Conservation (phyloP, 2,888 invertebrate species). For the Calephelis perditalis region DNA sequence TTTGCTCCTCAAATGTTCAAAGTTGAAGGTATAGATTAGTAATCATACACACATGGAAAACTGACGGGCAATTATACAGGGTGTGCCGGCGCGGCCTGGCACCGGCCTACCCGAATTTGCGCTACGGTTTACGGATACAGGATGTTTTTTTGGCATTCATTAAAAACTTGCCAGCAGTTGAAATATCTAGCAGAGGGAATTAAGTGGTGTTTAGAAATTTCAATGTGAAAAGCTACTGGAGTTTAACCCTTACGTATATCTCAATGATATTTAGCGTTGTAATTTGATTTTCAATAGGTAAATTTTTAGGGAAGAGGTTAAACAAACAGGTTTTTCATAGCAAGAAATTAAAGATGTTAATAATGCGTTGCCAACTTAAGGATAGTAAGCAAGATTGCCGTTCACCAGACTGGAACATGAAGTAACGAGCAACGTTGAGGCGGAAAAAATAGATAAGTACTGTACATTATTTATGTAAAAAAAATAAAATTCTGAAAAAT, state of each 20-base stretch:
- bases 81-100: slow-evolving; percentile 61
- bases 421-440: no score
- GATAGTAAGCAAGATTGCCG: no score
- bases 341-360: no score
- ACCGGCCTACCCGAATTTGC: slow-evolving; percentile 66
- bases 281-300: no score
- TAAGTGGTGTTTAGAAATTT: slow-evolving; percentile 11
- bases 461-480: no score
- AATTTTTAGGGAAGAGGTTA: no score
- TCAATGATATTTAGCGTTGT: no score
- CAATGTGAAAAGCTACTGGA: slow-evolving; percentile 1
- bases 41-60: slow-evolving; percentile 58
- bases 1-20: slow-evolving; percentile 34
- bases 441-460: no score
- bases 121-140: slow-evolving; percentile 45
- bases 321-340: no score
- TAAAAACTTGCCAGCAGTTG: slow-evolving; percentile 27
- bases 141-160: slow-evolving; percentile 37
- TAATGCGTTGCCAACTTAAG: no score
- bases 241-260: slow-evolving; percentile 1
- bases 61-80: slow-evolving; percentile 65
- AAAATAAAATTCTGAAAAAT: no score
- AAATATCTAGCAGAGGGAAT: slow-evolving; percentile 9
- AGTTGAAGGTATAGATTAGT: slow-evolving; percentile 35
- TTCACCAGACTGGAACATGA: no score